Evolutionary conservation across 23 tunicate genomes (phyloP).

Genomic region (Styela plicata): DNA sequence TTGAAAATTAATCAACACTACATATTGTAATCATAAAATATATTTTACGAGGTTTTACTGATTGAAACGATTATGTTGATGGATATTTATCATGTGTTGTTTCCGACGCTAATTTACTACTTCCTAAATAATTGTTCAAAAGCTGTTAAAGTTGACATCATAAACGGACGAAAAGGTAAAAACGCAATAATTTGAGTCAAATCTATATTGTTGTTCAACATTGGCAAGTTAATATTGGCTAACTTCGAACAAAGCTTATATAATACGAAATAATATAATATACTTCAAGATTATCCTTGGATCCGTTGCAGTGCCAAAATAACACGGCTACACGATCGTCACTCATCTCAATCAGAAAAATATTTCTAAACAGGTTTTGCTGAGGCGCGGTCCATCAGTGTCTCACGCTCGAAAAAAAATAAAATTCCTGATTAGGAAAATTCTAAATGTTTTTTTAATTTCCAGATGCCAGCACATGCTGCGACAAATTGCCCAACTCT

Average conservation of each 20-base stretch:
- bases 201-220: not conserved
- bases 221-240: not conserved
- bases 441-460: not conserved
- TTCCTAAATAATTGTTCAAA: not conserved
- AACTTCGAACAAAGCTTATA: too few relatives aligned
- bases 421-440: too few relatives aligned
- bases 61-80: too few relatives aligned
- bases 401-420: too few relatives aligned
- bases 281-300: too few relatives aligned
- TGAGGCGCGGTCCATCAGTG: too few relatives aligned
- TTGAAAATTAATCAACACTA: too few relatives aligned
- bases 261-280: too few relatives aligned
- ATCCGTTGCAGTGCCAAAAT: too few relatives aligned
- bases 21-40: too few relatives aligned
- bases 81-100: not conserved
- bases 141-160: not conserved
- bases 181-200: not conserved
- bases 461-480: constrained; percentile 53
- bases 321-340: not conserved
- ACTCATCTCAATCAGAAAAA: not conserved
- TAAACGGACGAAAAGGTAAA: not conserved
- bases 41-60: too few relatives aligned
- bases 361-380: not conserved
- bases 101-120: not conserved
- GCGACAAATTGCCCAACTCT: constrained; percentile 28